These are phyloP conservation scores for Pluvianellus socialis DNA, from an alignment of 2,113 vertebrate genomes.

Conservation along the genomic window DNA sequence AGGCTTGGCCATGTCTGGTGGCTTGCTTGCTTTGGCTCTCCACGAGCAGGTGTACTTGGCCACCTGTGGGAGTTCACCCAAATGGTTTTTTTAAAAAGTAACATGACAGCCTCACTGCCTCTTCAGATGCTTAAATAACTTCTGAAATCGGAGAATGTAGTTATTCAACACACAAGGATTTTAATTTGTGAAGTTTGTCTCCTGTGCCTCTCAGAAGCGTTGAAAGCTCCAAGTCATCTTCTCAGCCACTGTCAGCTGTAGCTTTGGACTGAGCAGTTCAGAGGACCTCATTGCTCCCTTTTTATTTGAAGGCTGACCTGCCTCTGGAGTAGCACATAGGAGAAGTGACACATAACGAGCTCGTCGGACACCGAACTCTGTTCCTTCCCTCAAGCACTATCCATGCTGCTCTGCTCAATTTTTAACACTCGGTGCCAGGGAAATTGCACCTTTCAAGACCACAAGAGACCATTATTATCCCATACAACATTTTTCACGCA, in stretches of 20 bases:
- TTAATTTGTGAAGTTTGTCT: neutral
- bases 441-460: neutral
- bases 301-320: neutral
- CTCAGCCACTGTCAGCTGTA: neutral
- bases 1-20: neutral
- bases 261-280: neutral
- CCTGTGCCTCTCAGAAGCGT: neutral
- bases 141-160: neutral
- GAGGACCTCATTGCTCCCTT: neutral
- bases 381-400: neutral
- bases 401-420: neutral
- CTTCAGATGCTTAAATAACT: neutral
- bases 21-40: neutral
- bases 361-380: accelerated
- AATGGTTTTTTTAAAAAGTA: neutral
- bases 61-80: neutral
- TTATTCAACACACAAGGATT: neutral
- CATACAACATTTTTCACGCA: neutral
- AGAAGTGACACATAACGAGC: neutral
- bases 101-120: neutral
- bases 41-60: neutral
- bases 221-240: neutral
- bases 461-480: neutral
- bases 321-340: neutral
- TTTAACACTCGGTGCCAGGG: neutral